A percentile compares a stretch with the other conserved stretches of the same genome.
Conservation (phyloP, 2,797 vertebrate genomes). For the Molossus alvarezi region DNA sequence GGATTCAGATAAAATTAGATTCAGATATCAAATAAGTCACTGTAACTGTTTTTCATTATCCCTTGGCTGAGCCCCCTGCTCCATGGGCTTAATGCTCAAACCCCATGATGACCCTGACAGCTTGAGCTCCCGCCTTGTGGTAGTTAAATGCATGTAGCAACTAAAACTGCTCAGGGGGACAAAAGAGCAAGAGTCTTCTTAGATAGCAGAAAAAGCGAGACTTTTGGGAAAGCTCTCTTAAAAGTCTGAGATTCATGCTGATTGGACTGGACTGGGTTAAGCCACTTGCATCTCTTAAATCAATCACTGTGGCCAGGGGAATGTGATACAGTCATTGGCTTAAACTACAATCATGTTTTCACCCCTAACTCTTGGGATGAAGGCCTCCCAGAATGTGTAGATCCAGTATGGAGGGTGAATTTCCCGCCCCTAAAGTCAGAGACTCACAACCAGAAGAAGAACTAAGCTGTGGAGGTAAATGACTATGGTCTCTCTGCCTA, state of each 20-base stretch:
- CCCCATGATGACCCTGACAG: neutral
- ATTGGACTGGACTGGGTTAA: neutral
- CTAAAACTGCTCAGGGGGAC: neutral
- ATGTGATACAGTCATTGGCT: neutral
- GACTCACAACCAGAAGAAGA: neutral
- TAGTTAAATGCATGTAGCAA: neutral
- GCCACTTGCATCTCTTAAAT: neutral
- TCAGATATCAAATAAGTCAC: neutral
- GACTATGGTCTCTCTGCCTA: neutral
- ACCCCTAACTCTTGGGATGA: neutral
- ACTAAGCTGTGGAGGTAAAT: neutral
- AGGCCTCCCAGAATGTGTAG: neutral
- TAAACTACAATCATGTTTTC: neutral
- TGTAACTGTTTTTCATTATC: neutral
- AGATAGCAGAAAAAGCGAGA: neutral
- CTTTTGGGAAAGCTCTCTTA: neutral
- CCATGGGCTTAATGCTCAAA: neutral
- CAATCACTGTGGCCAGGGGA: neutral
- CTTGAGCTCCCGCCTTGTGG: neutral
- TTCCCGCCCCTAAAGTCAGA: neutral
- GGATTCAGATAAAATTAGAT: neutral
- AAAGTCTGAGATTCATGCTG: slow-evolving; percentile 42
- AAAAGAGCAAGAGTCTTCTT: slow-evolving; percentile 12
- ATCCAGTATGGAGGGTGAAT: neutral
- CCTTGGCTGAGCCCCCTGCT: neutral